Evolutionary conservation across 2,888 invertebrate species (phyloP).

Genomic region (Sericinus montela): DNA sequence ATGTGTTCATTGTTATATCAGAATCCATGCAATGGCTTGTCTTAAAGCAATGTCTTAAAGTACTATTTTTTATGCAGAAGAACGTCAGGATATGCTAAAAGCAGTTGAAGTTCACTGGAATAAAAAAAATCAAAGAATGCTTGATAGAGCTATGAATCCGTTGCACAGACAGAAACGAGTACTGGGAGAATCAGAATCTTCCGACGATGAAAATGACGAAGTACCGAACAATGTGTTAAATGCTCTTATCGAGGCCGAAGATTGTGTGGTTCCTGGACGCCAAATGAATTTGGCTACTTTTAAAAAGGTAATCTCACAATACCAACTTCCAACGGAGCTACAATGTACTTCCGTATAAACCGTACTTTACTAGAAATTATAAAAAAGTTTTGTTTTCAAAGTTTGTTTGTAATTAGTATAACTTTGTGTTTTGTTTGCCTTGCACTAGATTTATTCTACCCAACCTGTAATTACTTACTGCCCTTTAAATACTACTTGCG

Average conservation of each 20-base stretch:
- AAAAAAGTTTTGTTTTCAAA: no score
- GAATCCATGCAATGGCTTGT: no score
- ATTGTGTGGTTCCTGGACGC: slow-evolving; percentile 82
- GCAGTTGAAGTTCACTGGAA: slow-evolving; percentile 88
- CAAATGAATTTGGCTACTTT: slow-evolving; percentile 42
- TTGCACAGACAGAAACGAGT: slow-evolving; percentile 41
- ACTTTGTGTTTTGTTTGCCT: no score
- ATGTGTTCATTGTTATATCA: no score
- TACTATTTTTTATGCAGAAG: slow-evolving; percentile 64
- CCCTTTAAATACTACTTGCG: no score
- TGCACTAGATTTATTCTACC: no score
- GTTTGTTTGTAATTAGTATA: no score
- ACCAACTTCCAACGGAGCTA: no score
- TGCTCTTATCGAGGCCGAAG: slow-evolving; percentile 80
- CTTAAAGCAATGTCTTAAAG: no score
- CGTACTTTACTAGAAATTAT: no score
- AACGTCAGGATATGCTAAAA: slow-evolving; percentile 85
- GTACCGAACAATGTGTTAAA: slow-evolving; percentile 41
- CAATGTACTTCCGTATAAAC: no score
- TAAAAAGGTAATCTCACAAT: slow-evolving; percentile 44
- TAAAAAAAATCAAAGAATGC: slow-evolving; percentile 74
- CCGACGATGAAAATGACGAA: slow-evolving; percentile 60
- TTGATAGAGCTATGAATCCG: slow-evolving; percentile 49
- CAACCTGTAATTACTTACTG: no score
- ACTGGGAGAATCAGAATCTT: slow-evolving; percentile 40